Conservation (phyloP, 92 coral and sea anemone genomes). For the Palythoa grandiflora region DNA sequence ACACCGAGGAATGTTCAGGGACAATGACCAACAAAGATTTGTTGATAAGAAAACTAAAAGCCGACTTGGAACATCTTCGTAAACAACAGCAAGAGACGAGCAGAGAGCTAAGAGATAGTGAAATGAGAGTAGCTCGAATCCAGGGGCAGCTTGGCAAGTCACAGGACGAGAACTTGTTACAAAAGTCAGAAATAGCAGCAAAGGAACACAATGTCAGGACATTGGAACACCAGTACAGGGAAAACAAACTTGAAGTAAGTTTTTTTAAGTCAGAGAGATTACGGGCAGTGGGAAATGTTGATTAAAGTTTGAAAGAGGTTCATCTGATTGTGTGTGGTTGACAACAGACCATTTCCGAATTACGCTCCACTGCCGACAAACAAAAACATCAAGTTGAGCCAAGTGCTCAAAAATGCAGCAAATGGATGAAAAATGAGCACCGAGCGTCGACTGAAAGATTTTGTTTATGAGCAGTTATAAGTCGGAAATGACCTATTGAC, state of each 20-base stretch:
- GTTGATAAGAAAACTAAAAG: constrained; percentile 85
- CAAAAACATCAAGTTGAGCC: too few relatives aligned
- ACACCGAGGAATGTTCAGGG: constrained; percentile 92
- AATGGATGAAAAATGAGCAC: too few relatives aligned
- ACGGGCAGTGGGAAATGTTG: background rate
- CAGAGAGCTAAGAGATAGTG: constrained; percentile 80
- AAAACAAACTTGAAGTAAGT: constrained; percentile 85
- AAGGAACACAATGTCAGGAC: constrained; percentile 82
- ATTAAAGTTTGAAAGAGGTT: background rate
- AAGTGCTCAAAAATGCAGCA: too few relatives aligned
- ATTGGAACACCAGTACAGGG: constrained; percentile 84
- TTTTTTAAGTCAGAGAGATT: background rate
- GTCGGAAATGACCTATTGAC: too few relatives aligned
- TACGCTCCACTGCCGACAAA: too few relatives aligned
- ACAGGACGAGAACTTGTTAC: constrained; percentile 86
- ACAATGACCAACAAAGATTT: constrained; percentile 92
- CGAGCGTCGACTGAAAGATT: too few relatives aligned
- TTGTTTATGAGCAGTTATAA: too few relatives aligned
- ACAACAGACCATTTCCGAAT: too few relatives aligned
- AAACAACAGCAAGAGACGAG: constrained; percentile 85
- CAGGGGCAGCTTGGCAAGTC: constrained; percentile 94
- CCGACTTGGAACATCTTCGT: constrained; percentile 88
- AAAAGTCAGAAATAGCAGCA: constrained; percentile 82
- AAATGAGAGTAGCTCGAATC: constrained; percentile 83
- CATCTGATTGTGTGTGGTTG: too few relatives aligned